A percentile compares a stretch with the other conserved stretches of the same genome.
Conservation (phyloP, 2,797 vertebrate species). For the Lates japonicus region DNA sequence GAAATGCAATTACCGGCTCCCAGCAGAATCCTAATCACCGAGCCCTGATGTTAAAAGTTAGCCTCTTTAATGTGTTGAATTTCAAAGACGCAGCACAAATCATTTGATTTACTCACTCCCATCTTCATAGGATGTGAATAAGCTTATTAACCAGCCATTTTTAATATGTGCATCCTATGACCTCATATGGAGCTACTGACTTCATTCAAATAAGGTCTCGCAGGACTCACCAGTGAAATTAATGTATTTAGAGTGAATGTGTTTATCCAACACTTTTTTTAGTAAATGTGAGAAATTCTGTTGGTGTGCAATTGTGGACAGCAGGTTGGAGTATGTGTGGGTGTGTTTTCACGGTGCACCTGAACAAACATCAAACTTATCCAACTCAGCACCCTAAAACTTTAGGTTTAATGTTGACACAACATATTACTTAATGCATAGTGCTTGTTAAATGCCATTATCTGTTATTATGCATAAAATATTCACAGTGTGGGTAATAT, state of each 20-base stretch:
- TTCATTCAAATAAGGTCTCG: constrained; percentile 50
- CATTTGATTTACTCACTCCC: constrained; percentile 73
- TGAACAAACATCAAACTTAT: constrained; percentile 16
- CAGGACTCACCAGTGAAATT: constrained; percentile 37
- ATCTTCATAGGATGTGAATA: constrained; percentile 79
- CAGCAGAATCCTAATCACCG: constrained; percentile 79
- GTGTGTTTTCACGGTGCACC: not conserved
- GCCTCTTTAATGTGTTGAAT: constrained; percentile 79
- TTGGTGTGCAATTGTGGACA: not conserved
- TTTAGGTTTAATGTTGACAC: not conserved
- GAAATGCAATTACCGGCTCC: constrained; percentile 80
- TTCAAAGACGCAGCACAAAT: constrained; percentile 81
- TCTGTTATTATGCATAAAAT: not conserved
- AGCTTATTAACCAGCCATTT: constrained; percentile 80
- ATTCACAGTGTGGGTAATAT: not conserved
- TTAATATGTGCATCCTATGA: constrained; percentile 63
- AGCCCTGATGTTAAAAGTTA: constrained; percentile 76
- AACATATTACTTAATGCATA: not conserved
- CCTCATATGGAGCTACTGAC: constrained; percentile 51
- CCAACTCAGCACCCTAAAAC: not conserved
- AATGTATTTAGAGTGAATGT: constrained; percentile 48
- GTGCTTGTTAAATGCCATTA: not conserved
- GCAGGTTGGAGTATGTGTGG: not conserved
- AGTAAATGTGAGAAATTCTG: constrained; percentile 12
- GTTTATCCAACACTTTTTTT: constrained; percentile 29